phyloP scores from a whole-genome alignment of 1,140 invertebrate species.

The Tribolium madens region DNA sequence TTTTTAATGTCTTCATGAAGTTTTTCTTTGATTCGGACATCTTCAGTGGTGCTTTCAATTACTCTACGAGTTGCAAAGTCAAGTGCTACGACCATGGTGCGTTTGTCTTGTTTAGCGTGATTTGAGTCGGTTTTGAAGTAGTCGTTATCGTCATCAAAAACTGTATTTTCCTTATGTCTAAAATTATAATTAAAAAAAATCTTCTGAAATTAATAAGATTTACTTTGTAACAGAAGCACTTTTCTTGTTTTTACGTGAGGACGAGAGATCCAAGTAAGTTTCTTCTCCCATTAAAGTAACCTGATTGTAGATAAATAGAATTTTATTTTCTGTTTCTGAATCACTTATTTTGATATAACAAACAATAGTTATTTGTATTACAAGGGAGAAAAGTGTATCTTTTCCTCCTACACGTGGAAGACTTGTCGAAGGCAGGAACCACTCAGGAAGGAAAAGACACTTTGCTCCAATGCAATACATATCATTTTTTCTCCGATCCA shows the following conservation, averaged over 20 bases:
- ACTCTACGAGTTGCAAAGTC: slow-evolving; percentile 84
- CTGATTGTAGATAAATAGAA: background rate
- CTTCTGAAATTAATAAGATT: background rate
- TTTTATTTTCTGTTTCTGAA: too few relatives aligned
- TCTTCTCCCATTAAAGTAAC: background rate
- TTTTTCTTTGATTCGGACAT: slow-evolving; percentile 53
- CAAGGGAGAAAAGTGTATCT: too few relatives aligned
- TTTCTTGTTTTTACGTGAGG: background rate
- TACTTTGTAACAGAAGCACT: background rate
- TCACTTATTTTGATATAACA: too few relatives aligned
- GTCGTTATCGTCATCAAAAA: slow-evolving; percentile 96
- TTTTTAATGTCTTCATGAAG: slow-evolving; percentile 56
- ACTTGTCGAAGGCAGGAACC: too few relatives aligned
- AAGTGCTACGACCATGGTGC: slow-evolving; percentile 73
- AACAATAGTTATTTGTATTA: too few relatives aligned
- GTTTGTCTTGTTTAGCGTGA: slow-evolving; percentile 76
- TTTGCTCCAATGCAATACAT: background rate
- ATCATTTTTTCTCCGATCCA: too few relatives aligned
- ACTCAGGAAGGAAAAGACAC: too few relatives aligned
- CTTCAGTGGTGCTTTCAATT: slow-evolving; percentile 58
- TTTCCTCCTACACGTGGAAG: too few relatives aligned
- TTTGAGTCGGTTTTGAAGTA: slow-evolving; percentile 88
- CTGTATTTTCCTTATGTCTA: slow-evolving; percentile 75
- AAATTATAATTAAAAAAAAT: slow-evolving; percentile 17
- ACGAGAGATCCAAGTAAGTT: slow-evolving; percentile 8